These are phyloP conservation scores for Seira sanloemensis DNA, from an alignment of 2,888 invertebrate genomes.

Conservation along the genomic window DNA sequence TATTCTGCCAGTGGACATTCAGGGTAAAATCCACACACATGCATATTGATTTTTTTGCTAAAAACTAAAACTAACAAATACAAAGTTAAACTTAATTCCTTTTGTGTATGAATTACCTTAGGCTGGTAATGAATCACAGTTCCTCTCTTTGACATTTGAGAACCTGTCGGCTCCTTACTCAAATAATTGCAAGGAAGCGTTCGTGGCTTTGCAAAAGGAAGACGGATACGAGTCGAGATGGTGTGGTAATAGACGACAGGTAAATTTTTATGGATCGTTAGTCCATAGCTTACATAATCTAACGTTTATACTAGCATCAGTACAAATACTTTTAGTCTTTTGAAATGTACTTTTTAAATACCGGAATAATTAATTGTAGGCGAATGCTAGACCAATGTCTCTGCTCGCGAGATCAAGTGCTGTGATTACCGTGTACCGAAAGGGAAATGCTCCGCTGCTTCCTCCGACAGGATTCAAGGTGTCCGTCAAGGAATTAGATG, in stretches of 20 bases:
- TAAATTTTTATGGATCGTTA: too few relatives aligned
- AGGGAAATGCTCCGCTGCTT: constrained; percentile 54
- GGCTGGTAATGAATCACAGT: constrained; percentile 70
- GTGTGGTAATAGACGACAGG: constrained; percentile 72
- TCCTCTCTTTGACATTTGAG: constrained; percentile 69
- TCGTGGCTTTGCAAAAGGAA: constrained; percentile 71
- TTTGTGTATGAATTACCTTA: constrained; percentile 20
- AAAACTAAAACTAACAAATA: neutral
- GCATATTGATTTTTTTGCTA: neutral
- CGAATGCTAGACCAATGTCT: constrained; percentile 70
- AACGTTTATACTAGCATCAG: too few relatives aligned
- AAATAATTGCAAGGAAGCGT: constrained; percentile 66
- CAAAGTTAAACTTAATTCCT: neutral
- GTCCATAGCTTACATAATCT: too few relatives aligned
- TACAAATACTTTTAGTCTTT: neutral
- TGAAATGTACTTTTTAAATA: neutral
- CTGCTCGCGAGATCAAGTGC: constrained; percentile 67
- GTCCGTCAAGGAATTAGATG: constrained; percentile 66
- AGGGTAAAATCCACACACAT: constrained; percentile 46
- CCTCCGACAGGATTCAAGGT: constrained; percentile 72
- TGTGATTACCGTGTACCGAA: constrained; percentile 66
- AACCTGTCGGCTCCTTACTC: constrained; percentile 67
- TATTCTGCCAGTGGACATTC: constrained; percentile 71
- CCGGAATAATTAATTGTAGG: constrained; percentile 34
- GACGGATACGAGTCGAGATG: constrained; percentile 71